Evolutionary conservation across 2,113 vertebrate species (phyloP).

Genomic region (Pedionomus torquatus): DNA sequence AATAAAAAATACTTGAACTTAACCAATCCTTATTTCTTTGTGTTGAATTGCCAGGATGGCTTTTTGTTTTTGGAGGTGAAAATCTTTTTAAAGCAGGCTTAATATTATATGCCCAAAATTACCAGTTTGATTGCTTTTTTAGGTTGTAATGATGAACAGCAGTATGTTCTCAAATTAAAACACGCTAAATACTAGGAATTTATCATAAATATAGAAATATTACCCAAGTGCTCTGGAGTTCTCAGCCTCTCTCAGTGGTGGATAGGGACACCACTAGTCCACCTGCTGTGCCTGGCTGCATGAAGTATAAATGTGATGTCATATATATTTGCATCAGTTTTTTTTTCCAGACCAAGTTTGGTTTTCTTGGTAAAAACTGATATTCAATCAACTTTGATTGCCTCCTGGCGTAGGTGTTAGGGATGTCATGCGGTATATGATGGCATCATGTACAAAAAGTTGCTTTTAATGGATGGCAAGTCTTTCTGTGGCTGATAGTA

Average conservation of each 20-base stretch:
- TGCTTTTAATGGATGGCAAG: neutral
- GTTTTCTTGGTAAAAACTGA: neutral
- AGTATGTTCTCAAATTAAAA: neutral
- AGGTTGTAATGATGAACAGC: neutral
- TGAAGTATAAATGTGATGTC: neutral
- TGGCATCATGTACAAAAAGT: neutral
- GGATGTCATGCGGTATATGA: neutral
- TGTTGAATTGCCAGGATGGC: neutral
- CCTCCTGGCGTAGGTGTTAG: neutral
- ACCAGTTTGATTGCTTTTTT: neutral
- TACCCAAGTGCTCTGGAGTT: neutral
- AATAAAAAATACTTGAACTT: neutral
- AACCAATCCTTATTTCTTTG: slow-evolving; percentile 10
- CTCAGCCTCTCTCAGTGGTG: neutral
- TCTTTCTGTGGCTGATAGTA: fast-evolving
- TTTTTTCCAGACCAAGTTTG: neutral
- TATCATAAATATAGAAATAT: neutral
- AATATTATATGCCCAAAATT: neutral
- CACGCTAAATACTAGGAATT: neutral
- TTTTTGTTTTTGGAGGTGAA: neutral
- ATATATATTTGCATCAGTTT: neutral
- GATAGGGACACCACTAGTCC: neutral
- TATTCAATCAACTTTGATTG: neutral
- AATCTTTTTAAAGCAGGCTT: neutral
- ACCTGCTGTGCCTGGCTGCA: neutral